These are phyloP conservation scores for Herpetotheres cachinnans DNA, from an alignment of 2,113 vertebrate species.

Conservation along the genomic window DNA sequence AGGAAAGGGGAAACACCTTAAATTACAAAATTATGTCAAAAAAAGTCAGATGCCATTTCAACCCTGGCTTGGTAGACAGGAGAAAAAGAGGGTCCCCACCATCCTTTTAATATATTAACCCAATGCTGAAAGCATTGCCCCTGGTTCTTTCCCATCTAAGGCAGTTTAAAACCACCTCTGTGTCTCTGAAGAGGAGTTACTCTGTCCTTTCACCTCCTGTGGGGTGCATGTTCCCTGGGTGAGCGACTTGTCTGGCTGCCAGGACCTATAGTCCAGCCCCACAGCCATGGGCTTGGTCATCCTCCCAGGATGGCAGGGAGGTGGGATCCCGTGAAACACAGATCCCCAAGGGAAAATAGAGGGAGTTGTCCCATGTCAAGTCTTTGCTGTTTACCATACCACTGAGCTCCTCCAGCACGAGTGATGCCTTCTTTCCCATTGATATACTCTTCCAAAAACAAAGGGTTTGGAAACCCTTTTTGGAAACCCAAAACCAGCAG, in stretches of 20 bases:
- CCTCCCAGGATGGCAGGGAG: not conserved
- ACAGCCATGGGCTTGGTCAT: not conserved
- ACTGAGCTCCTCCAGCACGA: not conserved
- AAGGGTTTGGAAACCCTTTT: not conserved
- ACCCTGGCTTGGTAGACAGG: not conserved
- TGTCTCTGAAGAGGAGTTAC: not conserved
- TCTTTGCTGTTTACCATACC: not conserved
- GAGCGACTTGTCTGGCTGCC: not conserved
- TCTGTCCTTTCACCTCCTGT: not conserved
- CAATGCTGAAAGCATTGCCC: not conserved
- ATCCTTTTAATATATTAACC: not conserved
- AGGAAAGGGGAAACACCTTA: not conserved
- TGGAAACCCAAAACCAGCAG: not conserved
- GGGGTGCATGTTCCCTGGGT: accelerated
- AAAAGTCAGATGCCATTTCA: not conserved
- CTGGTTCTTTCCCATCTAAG: not conserved
- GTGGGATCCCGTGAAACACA: not conserved
- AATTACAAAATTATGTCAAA: not conserved
- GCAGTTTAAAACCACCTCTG: not conserved
- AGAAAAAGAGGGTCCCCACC: not conserved
- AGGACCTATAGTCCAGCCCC: not conserved
- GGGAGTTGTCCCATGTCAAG: accelerated
- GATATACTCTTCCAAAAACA: not conserved
- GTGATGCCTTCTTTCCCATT: accelerated
- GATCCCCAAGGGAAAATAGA: not conserved